These are phyloP conservation scores for Vollenhovia emeryi DNA, from an alignment of 1,140 invertebrate genomes.

Conservation along the genomic window DNA sequence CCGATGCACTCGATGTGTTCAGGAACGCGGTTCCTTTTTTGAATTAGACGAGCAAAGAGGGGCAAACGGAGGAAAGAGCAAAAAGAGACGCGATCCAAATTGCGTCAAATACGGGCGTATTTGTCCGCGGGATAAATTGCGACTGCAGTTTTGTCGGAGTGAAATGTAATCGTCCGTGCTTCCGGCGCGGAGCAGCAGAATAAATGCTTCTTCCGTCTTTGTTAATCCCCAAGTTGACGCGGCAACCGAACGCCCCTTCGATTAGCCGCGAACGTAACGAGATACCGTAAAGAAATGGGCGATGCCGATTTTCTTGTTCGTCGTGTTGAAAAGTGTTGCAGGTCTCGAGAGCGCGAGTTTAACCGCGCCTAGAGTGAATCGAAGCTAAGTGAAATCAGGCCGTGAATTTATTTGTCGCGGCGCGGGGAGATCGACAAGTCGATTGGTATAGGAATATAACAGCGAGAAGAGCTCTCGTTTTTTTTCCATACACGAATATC, in stretches of 20 bases:
- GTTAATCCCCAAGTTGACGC: neutral
- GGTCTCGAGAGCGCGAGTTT: neutral
- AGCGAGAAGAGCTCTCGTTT: slow-evolving; percentile 9
- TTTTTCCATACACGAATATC: slow-evolving; percentile 42
- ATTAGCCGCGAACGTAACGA: neutral
- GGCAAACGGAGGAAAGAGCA: neutral
- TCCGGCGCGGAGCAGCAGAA: neutral
- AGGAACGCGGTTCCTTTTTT: slow-evolving; percentile 45
- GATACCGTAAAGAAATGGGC: neutral
- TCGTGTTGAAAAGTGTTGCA: slow-evolving; percentile 14
- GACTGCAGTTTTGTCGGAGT: slow-evolving; percentile 24
- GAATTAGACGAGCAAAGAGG: neutral
- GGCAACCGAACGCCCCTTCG: neutral
- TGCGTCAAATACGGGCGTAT: slow-evolving; percentile 45
- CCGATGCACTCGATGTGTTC: slow-evolving; percentile 28
- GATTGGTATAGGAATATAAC: slow-evolving; percentile 27
- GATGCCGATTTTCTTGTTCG: neutral
- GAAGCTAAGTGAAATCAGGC: slow-evolving; percentile 27
- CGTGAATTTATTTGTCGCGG: slow-evolving; percentile 21
- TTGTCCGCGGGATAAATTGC: slow-evolving; percentile 31
- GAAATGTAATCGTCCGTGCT: slow-evolving; percentile 25
- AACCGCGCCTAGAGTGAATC: neutral
- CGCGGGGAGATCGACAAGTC: slow-evolving; percentile 36
- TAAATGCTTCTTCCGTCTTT: neutral
- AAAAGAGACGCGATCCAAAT: slow-evolving; percentile 49